Base-by-base conservation (phyloP, 2,113 vertebrate genomes). In the Callipepla californica region DNA sequence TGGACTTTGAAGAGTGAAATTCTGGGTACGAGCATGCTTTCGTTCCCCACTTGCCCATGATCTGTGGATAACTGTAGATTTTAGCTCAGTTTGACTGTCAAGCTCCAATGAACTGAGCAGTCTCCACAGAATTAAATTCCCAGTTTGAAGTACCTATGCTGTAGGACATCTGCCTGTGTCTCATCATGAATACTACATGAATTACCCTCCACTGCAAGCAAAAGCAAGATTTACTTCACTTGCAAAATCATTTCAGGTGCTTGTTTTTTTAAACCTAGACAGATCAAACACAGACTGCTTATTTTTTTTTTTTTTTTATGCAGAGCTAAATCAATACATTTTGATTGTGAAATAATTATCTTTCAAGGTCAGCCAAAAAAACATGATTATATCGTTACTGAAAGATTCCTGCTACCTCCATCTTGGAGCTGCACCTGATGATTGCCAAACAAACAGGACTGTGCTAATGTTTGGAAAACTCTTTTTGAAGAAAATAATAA, bases 361-460 rank as follows among this genome's bases (percentile, higher is more conserved):
- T 59, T 53, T 62, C 28, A 50, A n/a, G 47, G 83, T 63, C 67
- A 3, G 11, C 32, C 34, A n/a, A 85, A 23, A 80, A 82, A 44
- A 38, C 21, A 13, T n/a, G 7, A 61, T 69, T 45, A 19, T 36
- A 42, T 57, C 70, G 32, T 63, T 82, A 34, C 63, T 59, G 23
- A 62, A 73, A 70, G 26, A 13, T 30, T 77, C 45, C 67, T 73
- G 40, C 75, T 66, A 80, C 66, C 59, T n/a, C 59, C 42, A 51
- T 63, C 42, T 50, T 70, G 70, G 55, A 76, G 50, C 57, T 90
- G 85, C 51, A 85, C 44, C 21, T 42, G 92, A 50, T 61, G 90
- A 86, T 85, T 92, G 93, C 6, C 85, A 90, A 80, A 93, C 80
- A 73, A 88, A 32, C 36, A 77, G 59, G 6, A 85, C 59, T 42